A percentile compares a stretch with the other conserved stretches of the same genome.
These are phyloP conservation scores for Psylliodes chrysocephalus DNA, from an alignment of 2,888 invertebrate species.

Conservation along the genomic window DNA sequence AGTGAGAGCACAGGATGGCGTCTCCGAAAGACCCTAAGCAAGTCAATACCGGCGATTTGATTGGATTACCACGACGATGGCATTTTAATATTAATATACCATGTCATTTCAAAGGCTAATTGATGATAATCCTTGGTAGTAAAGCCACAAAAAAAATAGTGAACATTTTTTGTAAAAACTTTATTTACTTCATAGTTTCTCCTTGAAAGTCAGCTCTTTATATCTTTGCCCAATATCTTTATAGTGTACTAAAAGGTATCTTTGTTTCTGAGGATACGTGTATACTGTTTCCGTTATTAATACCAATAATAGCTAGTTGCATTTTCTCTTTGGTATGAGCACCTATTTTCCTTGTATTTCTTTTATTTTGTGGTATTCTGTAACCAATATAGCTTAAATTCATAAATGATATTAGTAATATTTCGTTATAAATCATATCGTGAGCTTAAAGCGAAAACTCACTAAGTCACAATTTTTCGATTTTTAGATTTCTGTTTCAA, in stretches of 20 bases:
- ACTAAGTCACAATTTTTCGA: too few species aligned
- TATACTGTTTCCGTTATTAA: slow-evolving; percentile 4
- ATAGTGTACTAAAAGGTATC: not conserved
- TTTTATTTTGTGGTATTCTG: not conserved
- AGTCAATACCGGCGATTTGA: slow-evolving; percentile 5
- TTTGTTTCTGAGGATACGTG: slow-evolving; percentile 6
- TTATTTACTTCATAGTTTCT: not conserved
- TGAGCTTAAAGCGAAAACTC: too few species aligned
- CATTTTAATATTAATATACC: not conserved
- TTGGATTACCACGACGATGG: not conserved
- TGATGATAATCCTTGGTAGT: slow-evolving; percentile 6
- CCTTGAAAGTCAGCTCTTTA: slow-evolving; percentile 1
- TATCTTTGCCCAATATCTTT: slow-evolving; percentile 1
- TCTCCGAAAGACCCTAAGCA: too few species aligned
- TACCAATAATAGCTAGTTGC: not conserved
- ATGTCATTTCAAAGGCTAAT: not conserved
- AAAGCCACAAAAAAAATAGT: not conserved
- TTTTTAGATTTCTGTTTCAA: too few species aligned
- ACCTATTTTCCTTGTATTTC: slow-evolving; percentile 3
- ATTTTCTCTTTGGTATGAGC: slow-evolving; percentile 4
- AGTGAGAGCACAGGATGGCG: not conserved
- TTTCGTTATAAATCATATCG: slow-evolving; percentile 4
- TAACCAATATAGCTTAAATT: slow-evolving; percentile 4
- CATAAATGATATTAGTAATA: slow-evolving; percentile 1
- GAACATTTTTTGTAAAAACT: not conserved